Base-by-base conservation (phyloP, 1,140 invertebrate species). In the Gyrodactylus bullatarudis region DNA sequence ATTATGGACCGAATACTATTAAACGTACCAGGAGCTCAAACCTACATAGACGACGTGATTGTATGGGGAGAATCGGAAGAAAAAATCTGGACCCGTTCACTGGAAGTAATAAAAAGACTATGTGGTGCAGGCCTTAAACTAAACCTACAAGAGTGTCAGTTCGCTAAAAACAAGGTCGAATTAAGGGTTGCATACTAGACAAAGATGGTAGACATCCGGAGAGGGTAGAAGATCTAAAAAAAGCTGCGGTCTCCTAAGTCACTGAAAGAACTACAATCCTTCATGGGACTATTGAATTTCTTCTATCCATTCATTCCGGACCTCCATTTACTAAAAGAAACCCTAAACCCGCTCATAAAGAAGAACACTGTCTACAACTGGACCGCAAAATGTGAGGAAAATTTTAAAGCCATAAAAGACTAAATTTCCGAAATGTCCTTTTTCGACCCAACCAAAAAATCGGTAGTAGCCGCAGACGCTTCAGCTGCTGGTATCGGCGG, bases 151-250 rank as follows among this genome's bases (percentile, higher is more conserved):
- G 77, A 78, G 73, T 77, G 76, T 75, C 69, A 76, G 16, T 76
- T 76, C n/a, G 75, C 72, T 19, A 73, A 75, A 23, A 20, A 25
- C 19, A 68, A 74, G n/a, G 69, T 78, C 16, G 26, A 73, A n/a
- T 78, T 78, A 74, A 76, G 25, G 78, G 77, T 26, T 69, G 75
- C 19, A 25, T 75, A 16, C 76, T 78, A 34, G 54, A 25, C 1
- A 73, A 26, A 26, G 25, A 73, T 0, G 77, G 77, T 20, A 73
- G 76, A 27, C 26, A 24, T 8, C 34, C 69, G 2, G n/a, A 68
- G 19, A 78, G 77, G 70, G 74, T 78, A 19, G 74, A 77, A 74
- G 76, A 77, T 16, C 76, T 78, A 20, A n/a, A 73, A n/a, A 23
- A 73, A 76, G 16, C 68, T 77, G 2, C 74, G 75, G 72, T 68